Percentiles rank a stretch among this genome's conserved stretches.
phyloP scores from a whole-genome alignment of 2,888 invertebrate species.

The Odiellus spinosus region DNA sequence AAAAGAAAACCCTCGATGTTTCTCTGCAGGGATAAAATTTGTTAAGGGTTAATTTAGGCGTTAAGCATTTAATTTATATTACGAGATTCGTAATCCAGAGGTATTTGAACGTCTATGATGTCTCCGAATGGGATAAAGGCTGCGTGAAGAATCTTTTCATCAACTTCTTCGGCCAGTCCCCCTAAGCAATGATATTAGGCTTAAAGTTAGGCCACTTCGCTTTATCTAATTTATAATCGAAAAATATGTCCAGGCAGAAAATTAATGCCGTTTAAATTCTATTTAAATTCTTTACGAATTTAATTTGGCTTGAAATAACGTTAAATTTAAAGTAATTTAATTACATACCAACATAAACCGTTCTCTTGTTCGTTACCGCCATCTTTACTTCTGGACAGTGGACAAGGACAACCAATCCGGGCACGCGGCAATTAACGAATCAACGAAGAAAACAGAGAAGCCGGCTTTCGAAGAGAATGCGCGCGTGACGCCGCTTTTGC shows the following conservation, averaged over 20 bases:
- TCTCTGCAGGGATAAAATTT: constrained; percentile 44
- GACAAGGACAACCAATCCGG: too few relatives aligned
- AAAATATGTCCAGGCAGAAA: too few relatives aligned
- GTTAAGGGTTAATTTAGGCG: background rate
- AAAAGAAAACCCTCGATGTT: constrained; percentile 96
- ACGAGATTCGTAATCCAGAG: constrained; percentile 78
- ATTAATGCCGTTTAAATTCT: too few relatives aligned
- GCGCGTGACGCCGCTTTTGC: too few relatives aligned
- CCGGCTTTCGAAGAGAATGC: too few relatives aligned
- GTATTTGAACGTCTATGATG: constrained; percentile 93
- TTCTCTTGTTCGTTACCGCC: constrained; percentile 7
- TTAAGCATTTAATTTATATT: constrained; percentile 17
- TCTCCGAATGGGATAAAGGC: constrained; percentile 99
- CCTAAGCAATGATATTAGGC: constrained; percentile 5
- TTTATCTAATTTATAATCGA: too few relatives aligned
- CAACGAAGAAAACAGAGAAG: too few relatives aligned
- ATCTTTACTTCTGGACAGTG: too few relatives aligned
- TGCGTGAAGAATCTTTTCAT: constrained; percentile 83
- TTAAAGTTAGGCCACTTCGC: too few relatives aligned
- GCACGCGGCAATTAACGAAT: too few relatives aligned
- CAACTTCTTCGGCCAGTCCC: constrained; percentile 54
- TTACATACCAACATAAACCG: constrained; percentile 8
- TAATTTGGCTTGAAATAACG: background rate
- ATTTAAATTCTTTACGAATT: too few relatives aligned
- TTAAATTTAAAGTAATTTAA: background rate